phyloP scores from a whole-genome alignment of 2,113 vertebrate species.

The Trochalopteron elliotii region DNA sequence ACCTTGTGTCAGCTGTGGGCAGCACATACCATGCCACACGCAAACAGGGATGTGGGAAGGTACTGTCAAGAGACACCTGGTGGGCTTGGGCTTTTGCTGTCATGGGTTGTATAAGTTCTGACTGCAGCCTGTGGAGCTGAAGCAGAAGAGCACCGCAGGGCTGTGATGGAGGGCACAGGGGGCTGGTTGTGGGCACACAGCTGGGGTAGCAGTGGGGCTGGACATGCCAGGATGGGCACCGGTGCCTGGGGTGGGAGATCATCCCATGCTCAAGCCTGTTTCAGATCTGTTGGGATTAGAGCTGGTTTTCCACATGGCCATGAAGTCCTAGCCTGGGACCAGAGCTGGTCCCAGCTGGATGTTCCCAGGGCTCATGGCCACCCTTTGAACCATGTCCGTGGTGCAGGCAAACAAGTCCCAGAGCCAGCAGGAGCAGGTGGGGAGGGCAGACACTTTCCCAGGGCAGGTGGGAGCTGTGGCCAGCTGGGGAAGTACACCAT shows the following conservation, averaged over 20 bases:
- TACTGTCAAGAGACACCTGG: neutral
- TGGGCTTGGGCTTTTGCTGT: neutral
- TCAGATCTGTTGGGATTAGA: neutral
- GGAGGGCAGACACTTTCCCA: neutral
- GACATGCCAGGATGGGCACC: neutral
- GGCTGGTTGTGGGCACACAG: neutral
- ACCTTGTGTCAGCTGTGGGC: neutral
- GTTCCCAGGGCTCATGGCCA: neutral
- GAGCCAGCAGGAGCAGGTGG: neutral
- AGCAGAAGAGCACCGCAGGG: neutral
- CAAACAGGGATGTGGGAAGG: accelerated
- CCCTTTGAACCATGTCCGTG: accelerated
- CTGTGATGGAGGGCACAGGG: neutral
- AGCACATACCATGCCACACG: accelerated
- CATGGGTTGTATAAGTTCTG: neutral
- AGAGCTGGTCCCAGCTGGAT: neutral
- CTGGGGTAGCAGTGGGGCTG: neutral
- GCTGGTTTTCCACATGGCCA: neutral
- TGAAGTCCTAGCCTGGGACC: neutral
- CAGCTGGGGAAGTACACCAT: too few relatives aligned
- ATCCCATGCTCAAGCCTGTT: accelerated
- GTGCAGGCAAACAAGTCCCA: neutral
- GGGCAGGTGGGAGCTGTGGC: neutral
- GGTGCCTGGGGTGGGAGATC: neutral
- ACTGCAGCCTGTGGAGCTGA: neutral